Conservation (phyloP, 1,140 invertebrate species). For the Drosophila gunungcola region DNA sequence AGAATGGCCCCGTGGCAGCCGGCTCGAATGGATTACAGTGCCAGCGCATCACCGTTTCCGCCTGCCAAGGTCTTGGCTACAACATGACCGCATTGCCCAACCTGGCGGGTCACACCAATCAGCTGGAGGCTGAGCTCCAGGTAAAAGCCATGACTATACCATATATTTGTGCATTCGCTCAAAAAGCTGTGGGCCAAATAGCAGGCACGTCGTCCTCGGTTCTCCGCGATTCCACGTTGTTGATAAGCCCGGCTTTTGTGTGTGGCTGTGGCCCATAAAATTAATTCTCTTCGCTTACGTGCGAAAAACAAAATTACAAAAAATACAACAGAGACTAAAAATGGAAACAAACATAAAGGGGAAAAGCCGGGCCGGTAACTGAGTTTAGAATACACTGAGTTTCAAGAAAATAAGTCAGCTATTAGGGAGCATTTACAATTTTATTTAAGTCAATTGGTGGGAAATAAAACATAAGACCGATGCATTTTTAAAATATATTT, state of each 20-base stretch:
- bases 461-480: too few relatives aligned
- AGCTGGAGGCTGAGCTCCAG: constrained; percentile 90
- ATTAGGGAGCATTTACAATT: too few relatives aligned
- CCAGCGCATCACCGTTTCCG: constrained; percentile 91
- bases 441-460: too few relatives aligned
- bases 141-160: constrained; percentile 84
- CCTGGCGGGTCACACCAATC: constrained; percentile 91
- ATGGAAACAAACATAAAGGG: not conserved
- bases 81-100: constrained; percentile 96
- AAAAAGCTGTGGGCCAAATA: not conserved
- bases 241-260: constrained; percentile 63
- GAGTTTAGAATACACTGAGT: not conserved
- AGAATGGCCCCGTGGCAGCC: constrained; percentile 12
- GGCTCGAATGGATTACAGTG: constrained; percentile 87
- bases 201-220: not conserved
- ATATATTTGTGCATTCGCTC: too few relatives aligned
- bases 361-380: not conserved
- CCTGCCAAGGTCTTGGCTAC: constrained; percentile 93
- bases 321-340: constrained; percentile 8
- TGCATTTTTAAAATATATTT: too few relatives aligned
- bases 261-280: constrained; percentile 69
- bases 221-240: not conserved
- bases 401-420: too few relatives aligned
- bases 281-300: constrained; percentile 63
- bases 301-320: constrained; percentile 38